These are phyloP conservation scores for Corvus hawaiiensis DNA, from an alignment of 2,113 vertebrate species.

Conservation along the genomic window DNA sequence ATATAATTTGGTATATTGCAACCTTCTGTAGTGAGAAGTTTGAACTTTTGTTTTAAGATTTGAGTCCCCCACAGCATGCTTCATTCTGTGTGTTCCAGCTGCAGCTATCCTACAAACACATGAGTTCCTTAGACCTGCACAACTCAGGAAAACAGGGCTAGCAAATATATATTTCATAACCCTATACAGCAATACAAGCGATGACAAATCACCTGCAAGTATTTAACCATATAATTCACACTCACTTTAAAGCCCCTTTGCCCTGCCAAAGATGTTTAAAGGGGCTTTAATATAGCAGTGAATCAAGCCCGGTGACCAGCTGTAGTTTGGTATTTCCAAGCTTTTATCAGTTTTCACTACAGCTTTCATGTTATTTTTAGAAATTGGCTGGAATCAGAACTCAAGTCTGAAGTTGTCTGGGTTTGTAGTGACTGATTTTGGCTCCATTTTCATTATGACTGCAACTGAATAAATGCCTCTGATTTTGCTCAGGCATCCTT, in stretches of 20 bases:
- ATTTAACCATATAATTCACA: slow-evolving; percentile 52
- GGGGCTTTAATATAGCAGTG: neutral
- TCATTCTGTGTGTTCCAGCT: slow-evolving; percentile 18
- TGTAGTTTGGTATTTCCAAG: slow-evolving; percentile 39
- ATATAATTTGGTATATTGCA: slow-evolving; percentile 9
- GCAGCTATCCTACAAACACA: neutral
- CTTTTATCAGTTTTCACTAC: slow-evolving; percentile 42
- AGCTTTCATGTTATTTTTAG: slow-evolving; percentile 62
- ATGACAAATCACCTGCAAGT: slow-evolving; percentile 25
- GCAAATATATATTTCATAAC: neutral
- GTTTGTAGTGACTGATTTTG: neutral
- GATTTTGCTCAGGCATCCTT: neutral
- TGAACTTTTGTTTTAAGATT: neutral
- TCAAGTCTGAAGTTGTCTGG: neutral
- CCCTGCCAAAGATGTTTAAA: slow-evolving; percentile 27
- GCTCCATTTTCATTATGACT: neutral
- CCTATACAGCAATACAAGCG: neutral
- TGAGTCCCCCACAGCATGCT: neutral
- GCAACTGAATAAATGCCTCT: neutral
- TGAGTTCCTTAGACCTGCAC: neutral
- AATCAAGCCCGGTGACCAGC: neutral
- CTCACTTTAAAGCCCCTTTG: slow-evolving; percentile 30
- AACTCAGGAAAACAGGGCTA: neutral
- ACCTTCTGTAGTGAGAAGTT: neutral
- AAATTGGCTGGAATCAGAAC: slow-evolving; percentile 5